phyloP scores from a whole-genome alignment of 2,888 invertebrate genomes.

The Alloplasta piceator region DNA sequence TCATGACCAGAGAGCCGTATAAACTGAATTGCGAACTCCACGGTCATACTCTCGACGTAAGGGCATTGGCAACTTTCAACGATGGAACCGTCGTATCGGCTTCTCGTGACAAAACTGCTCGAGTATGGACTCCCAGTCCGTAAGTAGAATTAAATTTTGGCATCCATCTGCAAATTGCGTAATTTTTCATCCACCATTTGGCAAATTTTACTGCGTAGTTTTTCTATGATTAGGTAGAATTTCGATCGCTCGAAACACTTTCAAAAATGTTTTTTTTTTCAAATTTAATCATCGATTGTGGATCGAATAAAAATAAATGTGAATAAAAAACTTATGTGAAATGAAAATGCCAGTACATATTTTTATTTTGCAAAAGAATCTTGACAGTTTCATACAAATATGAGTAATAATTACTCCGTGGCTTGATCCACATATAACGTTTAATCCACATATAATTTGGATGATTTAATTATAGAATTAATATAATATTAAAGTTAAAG shows the following conservation, averaged over 20 bases:
- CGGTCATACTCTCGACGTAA: conserved; percentile 94
- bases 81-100: conserved; percentile 92
- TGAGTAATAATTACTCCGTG: too few species aligned
- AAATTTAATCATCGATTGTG: neutral
- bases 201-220: neutral
- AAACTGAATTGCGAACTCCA: conserved; percentile 91
- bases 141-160: conserved; percentile 77
- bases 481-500: too few species aligned
- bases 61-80: conserved; percentile 87
- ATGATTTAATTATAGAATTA: too few species aligned
- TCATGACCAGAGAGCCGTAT: conserved; percentile 84
- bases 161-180: conserved; percentile 33
- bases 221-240: neutral
- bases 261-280: neutral
- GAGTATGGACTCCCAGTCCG: conserved; percentile 93
- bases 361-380: too few species aligned
- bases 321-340: too few species aligned
- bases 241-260: too few species aligned
- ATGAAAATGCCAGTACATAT: too few species aligned
- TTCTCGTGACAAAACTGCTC: conserved; percentile 94
- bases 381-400: too few species aligned
- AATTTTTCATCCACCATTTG: conserved; percentile 41
- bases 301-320: neutral
- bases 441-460: too few species aligned
- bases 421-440: too few species aligned